Percentiles rank a stretch among this genome's conserved stretches.
Conservation (phyloP, 1,140 invertebrate species). For the Trichomalopsis sarcophagae region DNA sequence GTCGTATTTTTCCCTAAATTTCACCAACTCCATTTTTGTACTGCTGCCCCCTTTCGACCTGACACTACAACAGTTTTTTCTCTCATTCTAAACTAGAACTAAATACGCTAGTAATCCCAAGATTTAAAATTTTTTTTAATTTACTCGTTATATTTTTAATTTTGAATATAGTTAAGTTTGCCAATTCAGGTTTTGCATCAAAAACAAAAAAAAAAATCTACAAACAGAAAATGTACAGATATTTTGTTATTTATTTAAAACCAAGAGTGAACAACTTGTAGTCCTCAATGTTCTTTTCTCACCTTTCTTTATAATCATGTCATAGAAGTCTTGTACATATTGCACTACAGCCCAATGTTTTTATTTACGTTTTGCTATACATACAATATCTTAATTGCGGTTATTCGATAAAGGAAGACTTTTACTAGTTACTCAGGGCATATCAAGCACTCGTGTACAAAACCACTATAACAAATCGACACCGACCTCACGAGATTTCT, state of each 20-base stretch:
- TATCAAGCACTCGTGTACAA: constrained; percentile 60
- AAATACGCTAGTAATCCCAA: constrained; percentile 22
- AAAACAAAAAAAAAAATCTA: background rate
- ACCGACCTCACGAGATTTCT: constrained; percentile 52
- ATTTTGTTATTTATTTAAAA: too few species aligned
- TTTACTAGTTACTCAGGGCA: constrained; percentile 65
- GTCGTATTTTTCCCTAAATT: constrained; percentile 57
- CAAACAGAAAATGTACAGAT: too few species aligned
- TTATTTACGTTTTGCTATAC: constrained; percentile 47
- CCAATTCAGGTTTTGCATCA: background rate
- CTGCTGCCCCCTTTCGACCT: constrained; percentile 58
- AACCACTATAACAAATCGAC: constrained; percentile 59
- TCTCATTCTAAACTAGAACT: constrained; percentile 55
- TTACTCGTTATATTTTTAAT: constrained; percentile 52
- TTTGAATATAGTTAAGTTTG: constrained; percentile 8
- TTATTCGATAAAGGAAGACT: constrained; percentile 67
- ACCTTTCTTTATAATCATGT: constrained; percentile 20
- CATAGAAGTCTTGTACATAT: constrained; percentile 62
- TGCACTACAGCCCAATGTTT: constrained; percentile 60
- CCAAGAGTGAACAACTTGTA: background rate
- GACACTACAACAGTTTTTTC: constrained; percentile 45
- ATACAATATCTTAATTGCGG: constrained; percentile 57
- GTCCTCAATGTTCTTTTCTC: background rate
- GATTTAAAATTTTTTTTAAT: constrained; percentile 53
- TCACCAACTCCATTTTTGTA: constrained; percentile 66